phyloP scores from a whole-genome alignment of 2,797 vertebrate genomes.

The Orientallactaga sibirica region DNA sequence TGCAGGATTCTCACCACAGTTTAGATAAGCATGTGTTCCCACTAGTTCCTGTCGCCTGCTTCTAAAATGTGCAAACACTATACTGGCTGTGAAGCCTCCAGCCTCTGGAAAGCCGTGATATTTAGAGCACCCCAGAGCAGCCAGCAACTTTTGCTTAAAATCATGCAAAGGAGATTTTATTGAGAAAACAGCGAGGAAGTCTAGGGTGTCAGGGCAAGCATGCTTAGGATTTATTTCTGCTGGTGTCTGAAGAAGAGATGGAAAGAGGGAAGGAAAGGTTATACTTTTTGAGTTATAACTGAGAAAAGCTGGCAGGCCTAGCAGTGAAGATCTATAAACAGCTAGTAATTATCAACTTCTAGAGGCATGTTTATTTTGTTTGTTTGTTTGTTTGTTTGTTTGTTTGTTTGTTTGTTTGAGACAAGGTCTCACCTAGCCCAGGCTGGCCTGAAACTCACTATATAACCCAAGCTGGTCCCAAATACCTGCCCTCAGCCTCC shows the following conservation, averaged over 20 bases:
- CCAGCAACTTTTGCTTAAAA: neutral
- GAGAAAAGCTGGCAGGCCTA: no score
- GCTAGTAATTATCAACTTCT: neutral
- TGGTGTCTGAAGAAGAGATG: no score
- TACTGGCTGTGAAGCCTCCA: neutral
- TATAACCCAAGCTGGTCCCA: neutral
- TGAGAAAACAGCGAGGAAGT: no score
- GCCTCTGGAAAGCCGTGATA: neutral
- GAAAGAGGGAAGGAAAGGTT: no score
- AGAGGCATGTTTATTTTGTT: neutral
- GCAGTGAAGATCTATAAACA: no score
- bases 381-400: neutral
- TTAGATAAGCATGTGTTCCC: neutral
- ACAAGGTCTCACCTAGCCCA: neutral
- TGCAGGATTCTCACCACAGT: conserved; percentile 50
- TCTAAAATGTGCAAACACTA: neutral
- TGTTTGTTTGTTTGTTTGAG: neutral
- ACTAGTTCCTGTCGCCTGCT: neutral
- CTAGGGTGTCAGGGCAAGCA: no score
- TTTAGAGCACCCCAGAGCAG: conserved; percentile 30
- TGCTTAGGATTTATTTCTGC: no score
- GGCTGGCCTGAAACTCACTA: neutral
- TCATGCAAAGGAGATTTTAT: no score
- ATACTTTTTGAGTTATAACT: no score
- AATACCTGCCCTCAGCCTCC: neutral